Evolutionary conservation across 2,797 vertebrate genomes (phyloP).

Genomic region (Craterocephalus amniculus): DNA sequence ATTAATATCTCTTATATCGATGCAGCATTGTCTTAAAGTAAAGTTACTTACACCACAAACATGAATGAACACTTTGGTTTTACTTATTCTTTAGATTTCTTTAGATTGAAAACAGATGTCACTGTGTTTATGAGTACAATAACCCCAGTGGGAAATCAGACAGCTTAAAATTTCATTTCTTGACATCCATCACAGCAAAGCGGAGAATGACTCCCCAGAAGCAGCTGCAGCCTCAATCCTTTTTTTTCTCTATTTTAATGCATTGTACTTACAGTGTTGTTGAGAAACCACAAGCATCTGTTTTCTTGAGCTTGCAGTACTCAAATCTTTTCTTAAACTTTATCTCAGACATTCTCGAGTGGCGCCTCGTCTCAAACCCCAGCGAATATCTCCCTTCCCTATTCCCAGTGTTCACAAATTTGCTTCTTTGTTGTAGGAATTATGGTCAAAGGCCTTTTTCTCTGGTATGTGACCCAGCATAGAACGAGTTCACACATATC

Average conservation of each 20-base stretch:
- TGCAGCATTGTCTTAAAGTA: no score
- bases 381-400: not conserved
- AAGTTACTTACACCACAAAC: no score
- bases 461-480: not conserved
- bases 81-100: slow-evolving; percentile 12
- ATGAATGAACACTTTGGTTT: not conserved
- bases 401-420: not conserved
- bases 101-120: slow-evolving; percentile 27
- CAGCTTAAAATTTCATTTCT: not conserved
- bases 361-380: not conserved
- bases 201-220: not conserved
- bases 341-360: not conserved
- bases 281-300: not conserved
- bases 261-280: not conserved
- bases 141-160: slow-evolving; percentile 23
- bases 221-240: not conserved
- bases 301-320: slow-evolving; percentile 13
- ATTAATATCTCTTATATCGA: not conserved
- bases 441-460: not conserved
- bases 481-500: not conserved
- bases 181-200: not conserved
- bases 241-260: not conserved
- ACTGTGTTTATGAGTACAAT: slow-evolving; percentile 6
- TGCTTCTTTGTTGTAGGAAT: not conserved
- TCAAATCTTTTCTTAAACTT: not conserved